A percentile compares a stretch with the other conserved stretches of the same genome.
Evolutionary conservation across 1,140 invertebrate species (phyloP).

Genomic region (Drosophila micromelanica): DNA sequence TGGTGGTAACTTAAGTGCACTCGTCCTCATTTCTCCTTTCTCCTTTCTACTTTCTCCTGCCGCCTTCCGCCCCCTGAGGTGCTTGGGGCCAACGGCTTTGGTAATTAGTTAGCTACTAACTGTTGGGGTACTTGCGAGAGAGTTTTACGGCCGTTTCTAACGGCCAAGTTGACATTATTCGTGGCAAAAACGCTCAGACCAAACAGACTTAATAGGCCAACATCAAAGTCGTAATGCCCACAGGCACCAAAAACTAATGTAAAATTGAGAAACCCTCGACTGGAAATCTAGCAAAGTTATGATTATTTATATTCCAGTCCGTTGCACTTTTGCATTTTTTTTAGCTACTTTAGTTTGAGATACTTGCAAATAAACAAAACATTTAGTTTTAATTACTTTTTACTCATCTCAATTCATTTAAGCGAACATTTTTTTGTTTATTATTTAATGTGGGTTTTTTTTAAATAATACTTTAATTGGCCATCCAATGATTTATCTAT

Average conservation of each 20-base stretch:
- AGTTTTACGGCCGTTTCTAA: conserved; percentile 7
- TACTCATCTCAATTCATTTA: not conserved
- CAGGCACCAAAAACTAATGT: conserved; percentile 28
- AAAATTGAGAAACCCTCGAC: conserved; percentile 11
- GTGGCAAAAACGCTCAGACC: conserved; percentile 19
- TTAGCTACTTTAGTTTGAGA: no score
- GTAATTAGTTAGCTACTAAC: conserved; percentile 74
- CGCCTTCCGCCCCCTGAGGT: conserved; percentile 7
- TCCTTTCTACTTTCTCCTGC: not conserved
- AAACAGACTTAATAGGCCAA: not conserved
- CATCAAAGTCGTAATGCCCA: not conserved
- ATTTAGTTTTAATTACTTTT: not conserved
- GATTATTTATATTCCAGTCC: conserved; percentile 3
- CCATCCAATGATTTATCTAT: no score
- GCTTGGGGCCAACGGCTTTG: conserved; percentile 37
- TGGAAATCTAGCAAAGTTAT: not conserved
- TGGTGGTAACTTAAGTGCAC: conserved; percentile 23
- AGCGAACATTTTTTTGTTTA: conserved; percentile 4
- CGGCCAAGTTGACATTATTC: conserved; percentile 68
- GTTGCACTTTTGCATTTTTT: not conserved
- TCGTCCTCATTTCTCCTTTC: not conserved
- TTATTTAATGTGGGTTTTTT: not conserved
- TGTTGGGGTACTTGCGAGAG: conserved; percentile 20
- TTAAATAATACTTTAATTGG: not conserved
- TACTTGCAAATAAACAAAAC: not conserved